These are phyloP conservation scores for Automeris io DNA, from an alignment of 2,888 invertebrate species.

Conservation along the genomic window DNA sequence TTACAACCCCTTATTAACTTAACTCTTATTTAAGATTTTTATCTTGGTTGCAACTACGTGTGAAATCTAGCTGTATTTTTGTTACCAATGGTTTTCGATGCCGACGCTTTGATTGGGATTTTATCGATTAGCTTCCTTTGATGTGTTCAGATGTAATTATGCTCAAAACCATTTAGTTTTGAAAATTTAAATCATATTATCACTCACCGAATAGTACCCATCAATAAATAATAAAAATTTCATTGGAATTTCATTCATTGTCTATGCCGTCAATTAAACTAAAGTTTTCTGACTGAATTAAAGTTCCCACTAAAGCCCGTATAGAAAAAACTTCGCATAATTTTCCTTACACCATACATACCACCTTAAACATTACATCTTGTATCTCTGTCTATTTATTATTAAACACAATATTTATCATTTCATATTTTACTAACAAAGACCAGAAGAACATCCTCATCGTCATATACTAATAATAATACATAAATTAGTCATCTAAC, in stretches of 20 bases:
- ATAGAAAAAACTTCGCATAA: constrained; percentile 13
- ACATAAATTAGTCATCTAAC: constrained; percentile 14
- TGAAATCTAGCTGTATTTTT: constrained; percentile 29
- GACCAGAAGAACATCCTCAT: constrained; percentile 3
- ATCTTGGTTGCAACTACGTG: constrained; percentile 14
- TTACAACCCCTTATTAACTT: constrained; percentile 17
- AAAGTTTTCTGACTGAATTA: constrained; percentile 2
- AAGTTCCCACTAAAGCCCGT: constrained; percentile 11
- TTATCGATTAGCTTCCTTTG: constrained; percentile 55
- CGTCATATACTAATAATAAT: constrained; percentile 8
- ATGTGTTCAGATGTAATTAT: constrained; percentile 68
- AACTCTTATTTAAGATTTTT: background rate
- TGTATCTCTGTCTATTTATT: background rate
- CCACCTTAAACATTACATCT: no score
- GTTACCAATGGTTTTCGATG: constrained; percentile 14
- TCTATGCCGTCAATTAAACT: background rate
- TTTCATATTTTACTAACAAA: background rate
- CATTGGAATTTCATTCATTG: constrained; percentile 13
- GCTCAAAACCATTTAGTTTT: constrained; percentile 51
- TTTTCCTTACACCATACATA: constrained; percentile 20
- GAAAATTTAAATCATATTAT: constrained; percentile 29
- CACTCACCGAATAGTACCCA: constrained; percentile 13
- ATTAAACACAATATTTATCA: background rate
- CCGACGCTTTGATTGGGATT: constrained; percentile 36
- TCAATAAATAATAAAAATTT: constrained; percentile 7